These are phyloP conservation scores for Pediacus dermestoides DNA, from an alignment of 2,888 invertebrate genomes.

Conservation along the genomic window DNA sequence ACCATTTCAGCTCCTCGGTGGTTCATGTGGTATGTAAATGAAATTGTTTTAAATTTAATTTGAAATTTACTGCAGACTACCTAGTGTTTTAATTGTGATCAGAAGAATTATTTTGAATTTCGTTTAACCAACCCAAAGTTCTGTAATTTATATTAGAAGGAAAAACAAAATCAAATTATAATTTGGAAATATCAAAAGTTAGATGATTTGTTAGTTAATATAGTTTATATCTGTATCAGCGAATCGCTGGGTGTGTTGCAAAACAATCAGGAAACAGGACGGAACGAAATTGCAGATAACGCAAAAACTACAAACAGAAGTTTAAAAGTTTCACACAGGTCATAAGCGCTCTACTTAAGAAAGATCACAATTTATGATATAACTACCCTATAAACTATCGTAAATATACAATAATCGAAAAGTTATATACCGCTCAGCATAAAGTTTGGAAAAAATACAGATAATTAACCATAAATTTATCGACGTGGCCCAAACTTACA, in stretches of 20 bases:
- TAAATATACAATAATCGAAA: no score
- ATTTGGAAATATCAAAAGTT: background rate
- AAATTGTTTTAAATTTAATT: constrained; percentile 8
- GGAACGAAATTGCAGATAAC: constrained; percentile 20
- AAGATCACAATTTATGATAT: constrained; percentile 1
- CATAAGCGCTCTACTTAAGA: background rate
- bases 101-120: no score
- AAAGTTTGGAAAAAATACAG: no score
- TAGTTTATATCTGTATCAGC: constrained; percentile 18
- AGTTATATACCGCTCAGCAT: no score
- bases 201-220: constrained; percentile 18
- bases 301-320: constrained; percentile 19
- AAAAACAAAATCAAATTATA: no score
- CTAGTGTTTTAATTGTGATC: no score
- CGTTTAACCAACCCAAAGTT: no score
- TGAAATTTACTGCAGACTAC: constrained; percentile 4
- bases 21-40: constrained; percentile 4
- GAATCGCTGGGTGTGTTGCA: constrained; percentile 13
- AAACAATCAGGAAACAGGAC: constrained; percentile 15
- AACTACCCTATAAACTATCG: no score
- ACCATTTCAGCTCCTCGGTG: background rate
- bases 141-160: no score
- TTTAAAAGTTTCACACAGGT: constrained; percentile 16
- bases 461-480: no score
- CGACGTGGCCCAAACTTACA: no score